Evolutionary conservation across 2,113 vertebrate genomes (phyloP), one percentile per base, ranked within the genome.

Genomic region (Pagrus major): DNA sequence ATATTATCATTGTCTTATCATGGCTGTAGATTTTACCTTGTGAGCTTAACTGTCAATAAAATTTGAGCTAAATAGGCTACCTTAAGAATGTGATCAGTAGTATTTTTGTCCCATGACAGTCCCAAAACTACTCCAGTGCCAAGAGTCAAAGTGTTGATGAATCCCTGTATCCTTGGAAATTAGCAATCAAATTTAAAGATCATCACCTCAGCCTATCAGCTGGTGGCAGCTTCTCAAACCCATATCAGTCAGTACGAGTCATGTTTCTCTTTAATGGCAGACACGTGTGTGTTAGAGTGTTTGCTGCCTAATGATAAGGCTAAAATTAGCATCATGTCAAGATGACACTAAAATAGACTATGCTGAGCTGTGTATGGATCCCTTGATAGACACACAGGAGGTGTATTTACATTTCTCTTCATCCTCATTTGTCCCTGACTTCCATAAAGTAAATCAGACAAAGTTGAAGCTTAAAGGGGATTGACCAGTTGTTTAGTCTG

Each of bases 151-250:
- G 25, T 81, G 55, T 58, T n/a, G n/a, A 54, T 70, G 42, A 73
- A 81, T 76, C 49, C 16, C 21, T 55, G 54, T 42, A 71, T 44
- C 56, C n/a, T 46, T 70, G 47, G 31, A 51, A 82, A 81, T 33
- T 27, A 79, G 37, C 64, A 64, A 25, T 60, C 71, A 67, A n/a
- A 71, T 80, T 76, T 76, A 76, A 72, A 64, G 21, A 29, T 58
- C 37, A 46, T 79, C 59, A 29, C 52, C 6, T 33, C 20, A 47
- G 21, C 7, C 29, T n/a, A 10, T 60, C 21, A 47, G 27, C 67
- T 71, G 58, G 14, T 52, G 33, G 21, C 46, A 46, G 39, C 58
- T 42, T 73, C 54, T 65, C 55, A 61, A 71, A 64, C 70, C 8
- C 52, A 23, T 20, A 42, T 35, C 31, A 35, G 51, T 56, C 59